Base-by-base conservation (phyloP, 2,888 invertebrate genomes). In the Netelia virgata region DNA sequence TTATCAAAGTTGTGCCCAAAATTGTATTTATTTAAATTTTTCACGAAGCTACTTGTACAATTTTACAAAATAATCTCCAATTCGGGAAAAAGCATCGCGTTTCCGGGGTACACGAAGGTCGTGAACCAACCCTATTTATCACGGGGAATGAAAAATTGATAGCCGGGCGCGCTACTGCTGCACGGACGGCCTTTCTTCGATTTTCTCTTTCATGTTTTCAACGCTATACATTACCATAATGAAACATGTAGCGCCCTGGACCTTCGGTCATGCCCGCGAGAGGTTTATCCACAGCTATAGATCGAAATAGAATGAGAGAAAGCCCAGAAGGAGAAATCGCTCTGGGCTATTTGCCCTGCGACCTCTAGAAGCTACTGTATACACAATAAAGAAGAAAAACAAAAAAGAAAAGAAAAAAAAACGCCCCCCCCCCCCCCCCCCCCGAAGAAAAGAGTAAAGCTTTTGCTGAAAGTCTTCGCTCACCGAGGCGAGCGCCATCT, bases 191-290 rank as follows among this genome's bases (percentile, higher is more conserved):
- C 73, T 80, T 78, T 78, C 74, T 74, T 64, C 78, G 84, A 78
- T 84, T 74, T 70, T 47, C 78, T 69, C 84, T 84, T 84, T 84
- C 84, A 78, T 84, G 69, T 70, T 64, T 63, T 82, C 74, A 74
- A 47, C 73, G 74, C 47, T 70, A 63, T 84, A 66, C 81, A 84
- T 84, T 84, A 82, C 63, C 84, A 84, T 84, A 82, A 84, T 84
- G 84, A 84, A 82, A 78, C 82, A 47, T 74, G 84, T 82, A 82
- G 79, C 78, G 18, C 69, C 53, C 68, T 28, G 36, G 43, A 47
- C 73, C 41, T n/a, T 36, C 18, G 72, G 9, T 18, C 10, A 11
- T 66, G 66, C 66, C 41, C 43, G 64, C 59, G 23, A 69, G 61
- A 70, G 70, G 64, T 78, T 57, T 84, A 50, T 64, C 50, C 20